Evolutionary conservation across 2,113 vertebrate species (phyloP).

Genomic region (Mustela lutreola): DNA sequence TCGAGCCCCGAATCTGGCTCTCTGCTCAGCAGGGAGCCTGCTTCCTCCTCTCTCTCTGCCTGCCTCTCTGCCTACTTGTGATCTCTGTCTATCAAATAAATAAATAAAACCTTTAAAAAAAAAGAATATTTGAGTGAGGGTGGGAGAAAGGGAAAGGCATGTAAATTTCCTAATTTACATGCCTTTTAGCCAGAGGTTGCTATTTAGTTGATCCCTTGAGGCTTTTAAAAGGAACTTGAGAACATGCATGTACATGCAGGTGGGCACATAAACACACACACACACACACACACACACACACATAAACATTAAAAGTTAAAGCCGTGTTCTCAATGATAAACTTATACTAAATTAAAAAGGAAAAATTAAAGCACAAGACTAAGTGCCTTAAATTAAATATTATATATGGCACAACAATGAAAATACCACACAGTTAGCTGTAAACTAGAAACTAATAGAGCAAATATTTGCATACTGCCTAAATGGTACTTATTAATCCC

Average conservation of each 20-base stretch:
- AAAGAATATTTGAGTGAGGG: not conserved
- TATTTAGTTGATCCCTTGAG: not conserved
- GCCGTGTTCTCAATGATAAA: not conserved
- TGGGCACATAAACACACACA: not conserved
- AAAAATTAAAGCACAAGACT: conserved; percentile 5
- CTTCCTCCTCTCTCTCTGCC: too few species aligned
- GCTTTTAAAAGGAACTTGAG: conserved; percentile 36
- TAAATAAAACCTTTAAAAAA: too few species aligned
- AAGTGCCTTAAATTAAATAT: conserved; percentile 40
- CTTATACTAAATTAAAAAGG: conserved; percentile 30
- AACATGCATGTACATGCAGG: not conserved
- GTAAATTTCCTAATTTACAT: not conserved
- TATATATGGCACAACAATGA: not conserved
- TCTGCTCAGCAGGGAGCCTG: too few species aligned
- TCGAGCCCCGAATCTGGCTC: too few species aligned
- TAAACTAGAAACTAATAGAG: conserved; percentile 1
- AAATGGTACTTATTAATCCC: not conserved
- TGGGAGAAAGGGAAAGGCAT: not conserved
- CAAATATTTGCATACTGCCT: not conserved
- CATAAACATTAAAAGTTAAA: conserved; percentile 38
- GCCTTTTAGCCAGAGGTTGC: not conserved
- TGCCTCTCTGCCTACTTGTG: too few species aligned
- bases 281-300: not conserved
- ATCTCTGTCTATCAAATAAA: too few species aligned
- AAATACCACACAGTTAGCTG: not conserved